Base-by-base conservation (phyloP, 2,797 vertebrate species). In the Siniperca scherzeri region DNA sequence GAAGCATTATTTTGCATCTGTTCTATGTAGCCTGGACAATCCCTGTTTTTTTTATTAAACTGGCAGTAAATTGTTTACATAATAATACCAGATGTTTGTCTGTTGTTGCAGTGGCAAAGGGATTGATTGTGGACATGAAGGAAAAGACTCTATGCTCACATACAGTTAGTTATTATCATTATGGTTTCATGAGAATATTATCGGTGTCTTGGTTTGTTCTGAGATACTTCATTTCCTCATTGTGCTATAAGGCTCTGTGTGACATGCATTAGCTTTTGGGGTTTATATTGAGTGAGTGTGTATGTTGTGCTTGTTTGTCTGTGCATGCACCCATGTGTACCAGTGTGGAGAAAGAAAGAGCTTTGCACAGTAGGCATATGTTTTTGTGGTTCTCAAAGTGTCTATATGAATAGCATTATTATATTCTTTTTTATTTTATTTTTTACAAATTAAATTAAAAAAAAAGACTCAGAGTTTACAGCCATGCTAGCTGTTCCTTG, bases 1-100 rank as follows among this genome's bases (percentile, higher is more conserved):
- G 38, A 53, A 60, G 0, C n/a, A 57, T 59, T 44, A 55, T 50
- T 57, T 60, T 64, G 69, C 56, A 66, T 80, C 59, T 74, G 61
- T 52, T 80, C 53, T 21, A 52, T 36, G 17, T 2, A 25, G 68
- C 38, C 46, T 66, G 27, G 36, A 78, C 14, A 74, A 65, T 83
- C 78, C 25, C 5, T 62, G 7, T 40, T 56, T 74, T 56, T 74
- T 50, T 48, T 42, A 82, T 77, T 36, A 83, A 81, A 74, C 56
- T 50, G 55, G 14, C 42, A 74, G 7, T 65, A 82, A 80, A 72
- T 76, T 80, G 77, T 88, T 92, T 86, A 91, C 78, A 85, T 87
- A 89, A 88, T 74, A 61, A 67, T 10, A 77, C 48, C 86, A 92
- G 85, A 89, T 92, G 88, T 89, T 77, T 2, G 14, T 71, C 44